Conservation (phyloP, 2,888 invertebrate species). For the Belgica antarctica region DNA sequence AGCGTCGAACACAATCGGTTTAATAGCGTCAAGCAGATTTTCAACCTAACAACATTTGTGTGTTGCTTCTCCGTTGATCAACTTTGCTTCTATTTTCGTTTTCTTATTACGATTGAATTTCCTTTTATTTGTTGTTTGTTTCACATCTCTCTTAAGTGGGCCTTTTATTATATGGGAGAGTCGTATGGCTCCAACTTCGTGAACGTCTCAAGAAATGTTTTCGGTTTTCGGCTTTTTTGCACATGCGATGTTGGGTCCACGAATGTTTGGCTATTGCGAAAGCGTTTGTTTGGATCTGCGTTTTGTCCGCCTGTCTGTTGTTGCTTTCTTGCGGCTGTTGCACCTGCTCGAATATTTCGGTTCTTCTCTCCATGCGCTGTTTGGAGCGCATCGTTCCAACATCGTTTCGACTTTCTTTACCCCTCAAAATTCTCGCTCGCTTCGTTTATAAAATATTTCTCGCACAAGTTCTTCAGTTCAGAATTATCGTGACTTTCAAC, state of each 20-base stretch:
- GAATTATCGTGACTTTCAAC: conserved; percentile 27
- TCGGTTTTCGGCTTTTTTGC: conserved; percentile 32
- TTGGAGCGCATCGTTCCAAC: background rate
- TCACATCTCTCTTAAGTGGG: conserved; percentile 4
- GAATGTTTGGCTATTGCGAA: background rate
- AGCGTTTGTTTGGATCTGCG: background rate
- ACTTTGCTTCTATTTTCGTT: conserved; percentile 10
- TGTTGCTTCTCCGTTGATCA: conserved; percentile 17
- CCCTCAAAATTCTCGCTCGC: conserved; percentile 31
- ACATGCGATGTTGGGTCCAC: conserved; percentile 36
- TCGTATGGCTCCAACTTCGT: conserved; percentile 39
- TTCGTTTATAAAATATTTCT: conserved; percentile 18
- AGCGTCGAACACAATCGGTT: too few relatives aligned
- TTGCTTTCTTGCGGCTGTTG: background rate
- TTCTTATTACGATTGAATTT: conserved; percentile 14
- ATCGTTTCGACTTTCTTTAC: conserved; percentile 5
- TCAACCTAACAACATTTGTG: background rate
- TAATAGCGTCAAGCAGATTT: background rate
- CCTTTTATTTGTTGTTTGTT: background rate
- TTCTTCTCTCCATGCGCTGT: conserved; percentile 21
- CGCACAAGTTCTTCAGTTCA: conserved; percentile 1
- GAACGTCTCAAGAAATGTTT: background rate
- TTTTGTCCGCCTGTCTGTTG: conserved; percentile 19
- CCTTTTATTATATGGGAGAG: conserved; percentile 28
- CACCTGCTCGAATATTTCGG: conserved; percentile 5